These are phyloP conservation scores for Anthopleura sola DNA, from an alignment of 64 coral and sea anemone genomes.

Conservation along the genomic window DNA sequence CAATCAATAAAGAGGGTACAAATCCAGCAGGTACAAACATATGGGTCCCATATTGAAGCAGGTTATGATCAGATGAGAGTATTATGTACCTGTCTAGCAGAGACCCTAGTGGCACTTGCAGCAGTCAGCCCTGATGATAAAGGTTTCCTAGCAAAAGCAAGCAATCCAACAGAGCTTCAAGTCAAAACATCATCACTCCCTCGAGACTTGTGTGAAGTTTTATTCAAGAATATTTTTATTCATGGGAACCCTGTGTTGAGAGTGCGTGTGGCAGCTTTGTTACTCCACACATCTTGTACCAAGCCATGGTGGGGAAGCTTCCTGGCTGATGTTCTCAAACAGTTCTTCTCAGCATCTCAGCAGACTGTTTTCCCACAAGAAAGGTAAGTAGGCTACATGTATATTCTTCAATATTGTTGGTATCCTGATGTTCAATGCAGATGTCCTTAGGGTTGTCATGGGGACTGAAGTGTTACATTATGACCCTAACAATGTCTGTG, in stretches of 20 bases:
- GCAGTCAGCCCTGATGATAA: constrained; percentile 44
- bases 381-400: constrained; percentile 63
- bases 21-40: neutral
- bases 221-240: constrained; percentile 88
- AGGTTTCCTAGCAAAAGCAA: constrained; percentile 48
- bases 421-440: no score
- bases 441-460: no score
- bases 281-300: constrained; percentile 70
- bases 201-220: constrained; percentile 61
- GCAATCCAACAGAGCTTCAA: constrained; percentile 31
- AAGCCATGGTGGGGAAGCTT: constrained; percentile 94
- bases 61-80: constrained; percentile 73
- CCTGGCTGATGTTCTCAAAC: constrained; percentile 71
- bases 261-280: constrained; percentile 68
- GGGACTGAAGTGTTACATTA: no score
- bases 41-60: constrained; percentile 25
- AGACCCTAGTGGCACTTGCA: constrained; percentile 70
- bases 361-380: constrained; percentile 80
- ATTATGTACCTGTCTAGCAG: constrained; percentile 68
- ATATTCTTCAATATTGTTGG: no score
- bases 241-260: constrained; percentile 77
- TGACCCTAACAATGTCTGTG: no score
- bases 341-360: constrained; percentile 80
- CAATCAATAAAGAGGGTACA: constrained; percentile 50
- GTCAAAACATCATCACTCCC: constrained; percentile 42